Evolutionary conservation across 2,888 invertebrate genomes (phyloP).

Genomic region (Thera britannica): DNA sequence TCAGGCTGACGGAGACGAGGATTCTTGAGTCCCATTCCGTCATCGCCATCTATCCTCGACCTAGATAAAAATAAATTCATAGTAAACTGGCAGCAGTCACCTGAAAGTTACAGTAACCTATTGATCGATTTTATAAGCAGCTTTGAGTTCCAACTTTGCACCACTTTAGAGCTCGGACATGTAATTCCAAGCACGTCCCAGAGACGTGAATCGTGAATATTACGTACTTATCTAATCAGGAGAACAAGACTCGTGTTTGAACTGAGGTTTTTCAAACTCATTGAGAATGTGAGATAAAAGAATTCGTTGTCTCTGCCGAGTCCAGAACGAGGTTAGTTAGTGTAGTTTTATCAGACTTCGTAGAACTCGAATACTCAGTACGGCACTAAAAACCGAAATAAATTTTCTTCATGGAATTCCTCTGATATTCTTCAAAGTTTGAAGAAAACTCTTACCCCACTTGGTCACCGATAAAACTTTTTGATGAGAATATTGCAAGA

Average conservation of each 20-base stretch:
- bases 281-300: slow-evolving; percentile 15
- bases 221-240: slow-evolving; percentile 32
- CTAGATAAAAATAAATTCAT: too few relatives aligned
- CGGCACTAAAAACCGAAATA: not conserved
- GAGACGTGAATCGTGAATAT: slow-evolving; percentile 25
- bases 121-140: slow-evolving; percentile 23
- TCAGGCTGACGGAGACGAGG: too few relatives aligned
- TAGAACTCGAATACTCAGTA: not conserved
- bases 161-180: slow-evolving; percentile 20
- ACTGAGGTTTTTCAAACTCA: slow-evolving; percentile 27
- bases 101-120: slow-evolving; percentile 8
- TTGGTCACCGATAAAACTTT: too few relatives aligned
- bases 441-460: not conserved
- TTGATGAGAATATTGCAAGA: too few relatives aligned
- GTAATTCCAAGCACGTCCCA: slow-evolving; percentile 28
- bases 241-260: slow-evolving; percentile 22
- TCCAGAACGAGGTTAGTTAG: slow-evolving; percentile 3
- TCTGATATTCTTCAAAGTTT: not conserved
- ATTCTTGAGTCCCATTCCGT: too few relatives aligned
- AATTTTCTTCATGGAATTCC: too few relatives aligned
- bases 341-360: slow-evolving; percentile 2
- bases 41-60: too few relatives aligned
- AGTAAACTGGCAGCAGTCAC: not conserved
- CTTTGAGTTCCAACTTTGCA: slow-evolving; percentile 11
- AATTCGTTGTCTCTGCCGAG: not conserved